Conservation (phyloP, 1,140 invertebrate species). For the Ericerus pela region DNA sequence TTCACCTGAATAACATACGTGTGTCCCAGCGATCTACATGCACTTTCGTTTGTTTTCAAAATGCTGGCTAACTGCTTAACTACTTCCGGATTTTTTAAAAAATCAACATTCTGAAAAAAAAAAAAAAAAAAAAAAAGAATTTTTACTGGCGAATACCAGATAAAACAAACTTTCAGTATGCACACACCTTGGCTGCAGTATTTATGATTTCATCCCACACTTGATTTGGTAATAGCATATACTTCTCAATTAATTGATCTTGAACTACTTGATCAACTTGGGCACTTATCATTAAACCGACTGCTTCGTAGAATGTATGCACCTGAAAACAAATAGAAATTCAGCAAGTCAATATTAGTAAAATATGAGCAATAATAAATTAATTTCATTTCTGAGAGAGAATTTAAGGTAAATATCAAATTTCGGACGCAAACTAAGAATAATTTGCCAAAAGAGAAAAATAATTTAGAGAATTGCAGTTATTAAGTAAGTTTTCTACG, state of each 20-base stretch:
- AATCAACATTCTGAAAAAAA: conserved; percentile 67
- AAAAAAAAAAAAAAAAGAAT: conserved; percentile 15
- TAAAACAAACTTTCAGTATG: conserved; percentile 14
- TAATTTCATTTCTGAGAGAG: no score
- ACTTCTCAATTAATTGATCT: conserved; percentile 89
- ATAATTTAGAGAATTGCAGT: no score
- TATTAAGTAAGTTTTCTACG: no score
- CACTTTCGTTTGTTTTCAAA: conserved; percentile 95
- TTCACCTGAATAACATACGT: conserved; percentile 77
- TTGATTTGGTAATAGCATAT: conserved; percentile 95
- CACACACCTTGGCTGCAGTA: conserved; percentile 65
- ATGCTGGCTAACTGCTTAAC: conserved; percentile 96
- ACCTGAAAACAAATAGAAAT: conserved; percentile 50
- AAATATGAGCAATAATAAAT: no score
- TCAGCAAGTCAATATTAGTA: no score
- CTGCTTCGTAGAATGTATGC: conserved; percentile 99
- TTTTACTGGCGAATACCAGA: conserved; percentile 13
- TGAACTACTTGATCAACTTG: conserved; percentile 78
- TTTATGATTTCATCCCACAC: conserved; percentile 99
- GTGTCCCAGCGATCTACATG: conserved; percentile 92
- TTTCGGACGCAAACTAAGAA: no score
- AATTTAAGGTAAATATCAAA: no score
- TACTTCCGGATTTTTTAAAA: conserved; percentile 88
- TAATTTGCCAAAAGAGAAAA: no score
- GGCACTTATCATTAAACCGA: conserved; percentile 97